These are phyloP conservation scores for Prosapia bicincta DNA, from an alignment of 2,888 invertebrate species.

Conservation along the genomic window DNA sequence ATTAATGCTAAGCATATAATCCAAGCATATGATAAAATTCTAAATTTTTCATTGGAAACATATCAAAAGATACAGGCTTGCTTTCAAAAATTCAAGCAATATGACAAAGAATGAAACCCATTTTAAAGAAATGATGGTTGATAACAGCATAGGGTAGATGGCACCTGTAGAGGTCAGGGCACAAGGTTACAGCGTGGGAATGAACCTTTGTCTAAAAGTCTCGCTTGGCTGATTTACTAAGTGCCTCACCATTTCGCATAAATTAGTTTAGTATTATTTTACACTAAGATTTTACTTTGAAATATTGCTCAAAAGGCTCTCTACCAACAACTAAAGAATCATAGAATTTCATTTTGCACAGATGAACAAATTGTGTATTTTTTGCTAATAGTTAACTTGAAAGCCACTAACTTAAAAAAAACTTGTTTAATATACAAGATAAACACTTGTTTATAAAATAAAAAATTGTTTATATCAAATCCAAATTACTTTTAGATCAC, in stretches of 20 bases:
- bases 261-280: background rate
- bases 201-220: constrained; percentile 2
- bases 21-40: no score
- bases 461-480: no score
- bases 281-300: background rate
- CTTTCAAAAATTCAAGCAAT: no score
- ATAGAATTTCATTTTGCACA: background rate
- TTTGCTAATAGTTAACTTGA: background rate
- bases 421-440: background rate
- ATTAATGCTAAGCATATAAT: no score
- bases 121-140: background rate
- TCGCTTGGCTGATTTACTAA: background rate
- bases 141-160: background rate
- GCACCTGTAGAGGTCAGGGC: background rate
- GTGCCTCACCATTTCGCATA: background rate
- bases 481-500: no score
- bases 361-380: background rate
- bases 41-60: no score
- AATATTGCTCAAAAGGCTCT: background rate
- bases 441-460: no score
- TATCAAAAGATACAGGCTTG: no score
- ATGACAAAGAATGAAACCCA: no score
- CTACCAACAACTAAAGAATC: background rate
- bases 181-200: background rate
- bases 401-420: background rate